phyloP scores from a whole-genome alignment of 1,140 invertebrate genomes.

The Popillia japonica region DNA sequence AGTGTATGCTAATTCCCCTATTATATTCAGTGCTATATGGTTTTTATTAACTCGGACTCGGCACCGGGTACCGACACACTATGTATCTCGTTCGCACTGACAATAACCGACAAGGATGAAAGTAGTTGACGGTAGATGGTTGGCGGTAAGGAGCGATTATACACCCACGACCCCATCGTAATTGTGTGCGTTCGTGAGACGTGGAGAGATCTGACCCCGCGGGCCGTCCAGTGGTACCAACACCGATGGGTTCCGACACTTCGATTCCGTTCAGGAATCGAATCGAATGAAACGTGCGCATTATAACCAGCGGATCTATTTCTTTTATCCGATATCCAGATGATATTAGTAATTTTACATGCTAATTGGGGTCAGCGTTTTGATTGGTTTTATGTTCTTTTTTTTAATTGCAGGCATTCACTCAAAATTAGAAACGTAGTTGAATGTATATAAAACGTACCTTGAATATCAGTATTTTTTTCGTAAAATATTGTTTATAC shows the following conservation, averaged over 20 bases:
- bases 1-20: constrained; percentile 60
- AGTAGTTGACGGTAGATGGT: constrained; percentile 38
- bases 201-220: constrained; percentile 50
- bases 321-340: background rate
- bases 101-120: constrained; percentile 39
- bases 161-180: constrained; percentile 55
- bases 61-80: background rate
- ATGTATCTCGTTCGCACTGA: background rate
- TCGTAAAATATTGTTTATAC: too few relatives aligned
- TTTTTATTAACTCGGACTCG: constrained; percentile 39
- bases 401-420: background rate
- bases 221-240: constrained; percentile 52
- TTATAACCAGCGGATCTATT: background rate
- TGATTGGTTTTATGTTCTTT: background rate
- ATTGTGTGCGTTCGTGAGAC: constrained; percentile 56
- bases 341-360: constrained; percentile 7
- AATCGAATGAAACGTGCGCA: background rate
- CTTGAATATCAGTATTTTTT: too few relatives aligned
- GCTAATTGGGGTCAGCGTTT: background rate
- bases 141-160: constrained; percentile 52
- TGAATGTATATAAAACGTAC: too few relatives aligned
- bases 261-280: constrained; percentile 25
- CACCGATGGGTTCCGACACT: constrained; percentile 33
- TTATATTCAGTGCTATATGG: constrained; percentile 61
- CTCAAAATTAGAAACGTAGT: too few relatives aligned